phyloP scores from a whole-genome alignment of 2,113 vertebrate genomes.

The Hymenochirus boettgeri region DNA sequence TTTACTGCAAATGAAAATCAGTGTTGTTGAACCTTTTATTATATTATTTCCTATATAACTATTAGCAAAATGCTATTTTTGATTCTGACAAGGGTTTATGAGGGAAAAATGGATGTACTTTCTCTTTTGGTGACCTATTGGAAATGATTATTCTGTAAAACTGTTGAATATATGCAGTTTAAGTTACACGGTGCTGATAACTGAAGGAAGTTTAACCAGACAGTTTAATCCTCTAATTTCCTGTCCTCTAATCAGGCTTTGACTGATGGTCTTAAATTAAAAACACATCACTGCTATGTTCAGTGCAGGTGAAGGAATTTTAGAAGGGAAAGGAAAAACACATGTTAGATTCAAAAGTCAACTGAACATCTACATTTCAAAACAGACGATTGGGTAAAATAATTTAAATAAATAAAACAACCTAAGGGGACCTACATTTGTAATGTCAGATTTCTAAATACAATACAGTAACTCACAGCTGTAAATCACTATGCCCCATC shows the following conservation, averaged over 20 bases:
- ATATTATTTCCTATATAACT: too few species aligned
- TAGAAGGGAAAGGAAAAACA: conserved; percentile 55
- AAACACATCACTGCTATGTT: conserved; percentile 83
- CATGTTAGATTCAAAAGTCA: conserved; percentile 48
- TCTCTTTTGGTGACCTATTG: conserved; percentile 21
- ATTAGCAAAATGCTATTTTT: too few species aligned
- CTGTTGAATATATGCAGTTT: conserved; percentile 59
- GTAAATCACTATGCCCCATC: too few species aligned
- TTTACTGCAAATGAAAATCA: too few species aligned
- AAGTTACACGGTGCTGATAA: conserved; percentile 73
- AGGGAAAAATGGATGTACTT: too few species aligned
- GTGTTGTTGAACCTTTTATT: too few species aligned
- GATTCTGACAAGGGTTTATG: too few species aligned
- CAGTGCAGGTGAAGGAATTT: conserved; percentile 70
- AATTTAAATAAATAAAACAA: too few species aligned
- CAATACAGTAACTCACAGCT: too few species aligned
- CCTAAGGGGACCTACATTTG: too few species aligned
- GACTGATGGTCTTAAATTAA: conserved; percentile 84
- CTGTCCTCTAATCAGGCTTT: conserved; percentile 96
- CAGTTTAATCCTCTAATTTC: conserved; percentile 98
- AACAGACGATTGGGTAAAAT: too few species aligned
- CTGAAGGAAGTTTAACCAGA: conserved; percentile 96
- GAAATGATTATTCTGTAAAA: conserved; percentile 52
- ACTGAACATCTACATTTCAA: neutral
- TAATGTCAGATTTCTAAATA: too few species aligned